A percentile compares a stretch with the other conserved stretches of the same genome.
These are phyloP conservation scores for Lasioglossum villosulum DNA, from an alignment of 2,888 invertebrate genomes.

Conservation along the genomic window DNA sequence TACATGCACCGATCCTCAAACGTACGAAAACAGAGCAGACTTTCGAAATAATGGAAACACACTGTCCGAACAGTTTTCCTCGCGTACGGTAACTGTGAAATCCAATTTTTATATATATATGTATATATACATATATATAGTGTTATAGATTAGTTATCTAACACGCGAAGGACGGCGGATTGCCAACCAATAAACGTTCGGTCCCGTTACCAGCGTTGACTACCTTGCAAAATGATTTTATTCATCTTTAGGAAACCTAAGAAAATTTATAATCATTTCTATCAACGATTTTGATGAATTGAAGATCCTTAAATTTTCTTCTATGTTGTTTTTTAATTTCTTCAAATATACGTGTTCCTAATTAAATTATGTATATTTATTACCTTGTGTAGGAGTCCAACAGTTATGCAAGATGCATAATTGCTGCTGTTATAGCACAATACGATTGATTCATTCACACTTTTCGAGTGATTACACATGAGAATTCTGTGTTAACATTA, in stretches of 20 bases:
- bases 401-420: constrained; percentile 6
- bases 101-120: constrained; percentile 16
- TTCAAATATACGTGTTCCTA: neutral
- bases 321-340: neutral
- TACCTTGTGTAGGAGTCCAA: neutral
- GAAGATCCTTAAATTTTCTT: neutral
- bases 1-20: neutral
- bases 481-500: neutral
- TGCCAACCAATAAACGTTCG: constrained; percentile 52
- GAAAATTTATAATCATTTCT: neutral
- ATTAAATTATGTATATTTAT: neutral
- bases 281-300: neutral
- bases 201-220: neutral
- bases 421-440: neutral
- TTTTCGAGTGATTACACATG: neutral
- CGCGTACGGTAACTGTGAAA: constrained; percentile 28
- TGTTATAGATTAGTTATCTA: constrained; percentile 41
- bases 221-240: neutral
- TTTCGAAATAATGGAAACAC: constrained; percentile 5
- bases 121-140: neutral
- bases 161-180: constrained; percentile 37
- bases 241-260: neutral
- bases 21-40: neutral
- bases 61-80: constrained; percentile 24
- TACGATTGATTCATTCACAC: neutral